These are phyloP conservation scores for Bradypodion ventrale DNA, from an alignment of 2,797 vertebrate genomes.

Conservation along the genomic window DNA sequence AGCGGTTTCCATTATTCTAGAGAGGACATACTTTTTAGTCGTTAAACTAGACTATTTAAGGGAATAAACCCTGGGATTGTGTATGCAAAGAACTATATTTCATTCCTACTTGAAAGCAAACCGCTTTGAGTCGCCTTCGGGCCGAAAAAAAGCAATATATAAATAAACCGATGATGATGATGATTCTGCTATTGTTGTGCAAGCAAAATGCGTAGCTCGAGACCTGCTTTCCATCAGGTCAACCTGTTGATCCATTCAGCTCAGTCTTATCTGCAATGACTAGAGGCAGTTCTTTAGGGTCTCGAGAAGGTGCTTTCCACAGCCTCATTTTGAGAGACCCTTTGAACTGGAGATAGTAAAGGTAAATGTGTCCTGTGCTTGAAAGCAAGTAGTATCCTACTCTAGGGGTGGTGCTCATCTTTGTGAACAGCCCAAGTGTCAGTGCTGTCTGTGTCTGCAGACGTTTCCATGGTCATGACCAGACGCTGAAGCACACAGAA, in stretches of 20 bases:
- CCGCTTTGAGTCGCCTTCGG: too few species aligned
- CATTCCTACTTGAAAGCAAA: neutral
- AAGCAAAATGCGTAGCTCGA: neutral
- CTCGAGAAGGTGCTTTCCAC: neutral
- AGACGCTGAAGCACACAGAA: too few species aligned
- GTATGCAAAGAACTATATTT: conserved; percentile 11
- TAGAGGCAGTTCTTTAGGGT: neutral
- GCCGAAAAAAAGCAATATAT: too few species aligned
- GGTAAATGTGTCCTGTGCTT: too few species aligned
- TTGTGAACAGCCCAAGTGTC: too few species aligned
- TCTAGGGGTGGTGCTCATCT: too few species aligned
- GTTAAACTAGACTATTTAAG: conserved; percentile 38
- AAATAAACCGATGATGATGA: too few species aligned
- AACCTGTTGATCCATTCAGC: neutral
- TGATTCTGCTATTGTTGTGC: neutral
- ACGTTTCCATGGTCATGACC: too few species aligned
- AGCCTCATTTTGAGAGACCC: neutral
- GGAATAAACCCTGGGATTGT: conserved; percentile 29
- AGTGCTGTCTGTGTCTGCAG: too few species aligned
- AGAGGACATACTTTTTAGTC: conserved; percentile 18
- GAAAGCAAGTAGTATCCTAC: too few species aligned
- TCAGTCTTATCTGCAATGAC: neutral
- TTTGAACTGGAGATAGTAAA: neutral
- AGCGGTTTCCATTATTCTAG: conserved; percentile 21
- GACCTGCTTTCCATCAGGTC: neutral